Percentiles rank a stretch among this genome's conserved stretches.
phyloP scores from a whole-genome alignment of 2,113 vertebrate genomes.

The Ciconia maguari region DNA sequence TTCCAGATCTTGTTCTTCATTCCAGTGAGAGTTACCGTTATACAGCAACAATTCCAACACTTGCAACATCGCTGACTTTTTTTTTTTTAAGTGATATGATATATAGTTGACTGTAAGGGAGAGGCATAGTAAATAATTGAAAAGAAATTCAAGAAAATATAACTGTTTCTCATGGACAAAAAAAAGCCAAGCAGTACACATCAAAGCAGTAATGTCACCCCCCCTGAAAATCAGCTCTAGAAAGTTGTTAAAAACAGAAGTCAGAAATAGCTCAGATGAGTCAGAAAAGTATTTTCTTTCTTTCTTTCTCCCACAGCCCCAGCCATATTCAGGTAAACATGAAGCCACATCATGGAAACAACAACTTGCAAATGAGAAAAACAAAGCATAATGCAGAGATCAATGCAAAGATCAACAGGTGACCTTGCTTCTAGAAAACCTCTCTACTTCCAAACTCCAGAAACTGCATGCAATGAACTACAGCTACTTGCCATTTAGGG shows the following conservation, averaged over 20 bases:
- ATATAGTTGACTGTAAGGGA: background rate
- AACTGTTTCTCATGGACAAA: background rate
- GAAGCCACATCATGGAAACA: background rate
- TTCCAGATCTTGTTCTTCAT: background rate
- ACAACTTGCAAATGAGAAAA: background rate
- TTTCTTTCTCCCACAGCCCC: background rate
- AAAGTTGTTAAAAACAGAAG: background rate
- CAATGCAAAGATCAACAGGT: background rate
- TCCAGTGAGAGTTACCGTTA: background rate
- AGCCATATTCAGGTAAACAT: background rate
- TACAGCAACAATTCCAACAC: background rate
- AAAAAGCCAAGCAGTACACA: background rate
- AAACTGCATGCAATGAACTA: background rate
- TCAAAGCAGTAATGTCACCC: background rate
- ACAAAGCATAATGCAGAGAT: background rate
- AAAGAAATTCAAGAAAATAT: background rate
- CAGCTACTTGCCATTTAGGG: background rate
- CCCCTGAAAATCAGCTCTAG: background rate
- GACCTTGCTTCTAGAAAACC: background rate
- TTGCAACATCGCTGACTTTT: background rate
- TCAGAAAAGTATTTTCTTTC: background rate
- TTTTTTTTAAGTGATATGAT: background rate
- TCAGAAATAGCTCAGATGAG: background rate
- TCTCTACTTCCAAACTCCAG: background rate
- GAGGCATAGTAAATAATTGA: background rate